These are phyloP conservation scores for Beris morrisii DNA, from an alignment of 2,888 invertebrate genomes.

Conservation along the genomic window DNA sequence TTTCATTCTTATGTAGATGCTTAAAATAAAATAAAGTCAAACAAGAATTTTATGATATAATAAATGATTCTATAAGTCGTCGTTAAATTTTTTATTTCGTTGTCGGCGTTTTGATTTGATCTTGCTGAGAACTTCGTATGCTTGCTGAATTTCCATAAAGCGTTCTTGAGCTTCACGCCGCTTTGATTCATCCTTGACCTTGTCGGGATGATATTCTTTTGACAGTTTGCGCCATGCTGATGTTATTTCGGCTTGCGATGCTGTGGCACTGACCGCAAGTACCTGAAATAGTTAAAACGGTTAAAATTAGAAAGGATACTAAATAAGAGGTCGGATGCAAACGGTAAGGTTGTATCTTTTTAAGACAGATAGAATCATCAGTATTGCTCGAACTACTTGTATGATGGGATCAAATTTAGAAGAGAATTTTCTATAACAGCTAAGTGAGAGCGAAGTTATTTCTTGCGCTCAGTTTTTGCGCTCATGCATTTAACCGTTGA, in stretches of 20 bases:
- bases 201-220: conserved; percentile 88
- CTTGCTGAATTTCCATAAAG: conserved; percentile 92
- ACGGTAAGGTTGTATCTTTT: no score
- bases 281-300: conserved; percentile 57
- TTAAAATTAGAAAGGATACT: conserved; percentile 20
- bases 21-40: conserved; percentile 8
- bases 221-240: conserved; percentile 79
- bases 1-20: no score
- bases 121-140: conserved; percentile 85
- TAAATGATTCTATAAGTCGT: conserved; percentile 47
- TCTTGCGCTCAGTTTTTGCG: no score
- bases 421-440: no score
- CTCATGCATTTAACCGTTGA: no score
- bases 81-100: conserved; percentile 70
- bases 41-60: background rate
- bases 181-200: conserved; percentile 72
- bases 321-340: background rate
- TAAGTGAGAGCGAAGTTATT: no score
- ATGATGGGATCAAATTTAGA: no score
- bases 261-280: conserved; percentile 74
- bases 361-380: conserved; percentile 2
- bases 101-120: conserved; percentile 75
- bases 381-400: no score
- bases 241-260: conserved; percentile 85
- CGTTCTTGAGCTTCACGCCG: conserved; percentile 75